Base-by-base conservation (phyloP, 2,113 vertebrate genomes). In the Scopus umbretta region DNA sequence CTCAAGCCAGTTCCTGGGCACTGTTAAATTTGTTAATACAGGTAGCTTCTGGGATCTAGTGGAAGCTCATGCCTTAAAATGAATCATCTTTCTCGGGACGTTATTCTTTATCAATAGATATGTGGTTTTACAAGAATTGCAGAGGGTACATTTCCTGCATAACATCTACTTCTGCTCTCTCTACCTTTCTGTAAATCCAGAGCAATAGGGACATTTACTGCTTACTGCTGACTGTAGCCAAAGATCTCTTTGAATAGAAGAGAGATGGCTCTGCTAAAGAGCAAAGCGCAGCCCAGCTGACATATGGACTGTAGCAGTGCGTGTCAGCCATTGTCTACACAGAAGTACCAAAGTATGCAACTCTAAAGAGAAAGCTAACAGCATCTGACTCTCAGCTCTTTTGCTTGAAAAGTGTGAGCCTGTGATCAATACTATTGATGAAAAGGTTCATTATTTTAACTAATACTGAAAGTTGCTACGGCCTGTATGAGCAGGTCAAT, bases 281-380 rank as follows among this genome's bases (percentile, higher is more conserved):
- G 13, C 0, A 0, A 11, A 71, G 36, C 4, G 61, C 30, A 65
- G 43, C 30, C 17, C 16, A 42, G 29, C 9, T 50, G 2, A 29
- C 6, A 13, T 1, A 32, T 5, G 26, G 40, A 49, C 52, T 73
- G 40, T 47, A 84, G 52, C 50, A 62, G 20, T 4, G 22, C 26
- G 18, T 23, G 25, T 43, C 74, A 76, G 58, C 43, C 53, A 30
- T 23, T 32, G 27, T 32, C 36, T 26, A 6, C 4, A 3, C 0
- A 38, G 13, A 70, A 70, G 10, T 25, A 78, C 22, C 22, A 11
- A 34, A 82, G n/a, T n/a, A 32, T 32, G 12, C 1, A 2, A 49
- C 19, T 78, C 45, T 14, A 43, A 9, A 50, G 53, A 78, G 38
- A 71, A 66, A 74, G n/a, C 12, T 29, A 52, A 21, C 49, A 70